Evolutionary conservation across 2,797 vertebrate species (phyloP).

Genomic region (Florisuga fusca): DNA sequence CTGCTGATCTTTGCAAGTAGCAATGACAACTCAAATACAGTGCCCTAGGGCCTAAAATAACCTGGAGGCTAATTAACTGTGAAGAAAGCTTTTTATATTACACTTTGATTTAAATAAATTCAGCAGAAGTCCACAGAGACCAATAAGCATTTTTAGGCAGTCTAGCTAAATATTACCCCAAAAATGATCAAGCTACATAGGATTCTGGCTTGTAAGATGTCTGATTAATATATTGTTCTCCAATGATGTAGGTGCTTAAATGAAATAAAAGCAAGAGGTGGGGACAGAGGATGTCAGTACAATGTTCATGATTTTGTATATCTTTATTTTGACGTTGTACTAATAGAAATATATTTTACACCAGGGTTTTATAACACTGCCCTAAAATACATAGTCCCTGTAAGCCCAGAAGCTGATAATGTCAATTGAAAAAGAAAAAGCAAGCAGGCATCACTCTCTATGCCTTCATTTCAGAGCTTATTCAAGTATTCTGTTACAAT

Average conservation of each 20-base stretch:
- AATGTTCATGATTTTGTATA: background rate
- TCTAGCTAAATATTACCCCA: conserved; percentile 18
- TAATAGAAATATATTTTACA: background rate
- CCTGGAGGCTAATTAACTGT: conserved; percentile 55
- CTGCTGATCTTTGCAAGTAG: conserved; percentile 49
- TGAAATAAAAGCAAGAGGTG: background rate
- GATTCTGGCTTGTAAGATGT: background rate
- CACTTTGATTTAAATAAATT: conserved; percentile 54
- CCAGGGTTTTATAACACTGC: background rate
- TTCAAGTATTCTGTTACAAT: background rate
- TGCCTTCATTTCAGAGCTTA: background rate
- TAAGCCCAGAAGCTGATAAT: background rate
- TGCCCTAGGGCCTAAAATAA: conserved; percentile 17
- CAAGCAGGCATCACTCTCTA: background rate
- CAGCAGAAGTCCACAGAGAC: conserved; percentile 26
- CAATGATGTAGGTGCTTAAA: background rate
- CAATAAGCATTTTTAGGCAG: conserved; percentile 51
- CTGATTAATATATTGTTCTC: background rate
- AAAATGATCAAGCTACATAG: conserved; percentile 1
- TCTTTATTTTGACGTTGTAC: background rate
- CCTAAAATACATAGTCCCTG: background rate
- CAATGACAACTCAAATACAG: conserved; percentile 22
- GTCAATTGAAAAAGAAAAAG: background rate
- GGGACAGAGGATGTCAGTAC: background rate
- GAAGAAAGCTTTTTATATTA: conserved; percentile 12